A percentile compares a stretch with the other conserved stretches of the same genome.
phyloP scores from a whole-genome alignment of 2,113 vertebrate species.

The Protomyctophum bolini region DNA sequence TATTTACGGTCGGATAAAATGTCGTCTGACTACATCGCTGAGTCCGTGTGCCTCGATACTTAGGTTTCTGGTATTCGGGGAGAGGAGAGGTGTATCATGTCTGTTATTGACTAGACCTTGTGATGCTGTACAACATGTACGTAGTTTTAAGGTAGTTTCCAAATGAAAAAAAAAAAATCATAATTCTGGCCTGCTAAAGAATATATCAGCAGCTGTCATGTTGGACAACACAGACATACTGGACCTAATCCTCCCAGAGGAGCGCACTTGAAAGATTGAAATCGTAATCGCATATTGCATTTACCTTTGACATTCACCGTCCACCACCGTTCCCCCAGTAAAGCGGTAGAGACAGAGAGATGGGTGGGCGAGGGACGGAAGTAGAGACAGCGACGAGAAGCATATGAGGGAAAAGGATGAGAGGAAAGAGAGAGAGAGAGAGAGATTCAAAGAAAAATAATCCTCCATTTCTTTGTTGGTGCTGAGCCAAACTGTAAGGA shows the following conservation, averaged over 20 bases:
- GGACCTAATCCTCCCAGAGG: constrained; percentile 9
- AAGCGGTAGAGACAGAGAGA: constrained; percentile 9
- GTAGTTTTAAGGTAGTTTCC: background rate
- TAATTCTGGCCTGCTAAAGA: too few relatives aligned
- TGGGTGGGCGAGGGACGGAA: constrained; percentile 37
- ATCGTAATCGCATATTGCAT: constrained; percentile 25
- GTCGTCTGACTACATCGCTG: constrained; percentile 5
- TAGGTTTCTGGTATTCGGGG: constrained; percentile 43
- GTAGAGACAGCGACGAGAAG: constrained; percentile 32
- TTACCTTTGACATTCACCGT: constrained; percentile 1
- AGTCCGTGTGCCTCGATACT: constrained; percentile 16
- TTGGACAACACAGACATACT: constrained; percentile 11
- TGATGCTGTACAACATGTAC: background rate
- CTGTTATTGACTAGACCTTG: constrained; percentile 43
- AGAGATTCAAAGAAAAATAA: background rate
- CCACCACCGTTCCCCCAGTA: constrained; percentile 9
- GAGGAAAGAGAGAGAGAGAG: background rate
- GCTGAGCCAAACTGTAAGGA: too few relatives aligned
- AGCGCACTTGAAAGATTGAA: constrained; percentile 10
- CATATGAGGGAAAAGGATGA: too few relatives aligned
- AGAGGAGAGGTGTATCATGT: constrained; percentile 23
- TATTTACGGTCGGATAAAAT: background rate
- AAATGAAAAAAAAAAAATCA: background rate
- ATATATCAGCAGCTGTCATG: background rate
- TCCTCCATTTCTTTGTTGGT: too few relatives aligned